Conservation (phyloP, 2,888 invertebrate species). For the Ecliptopera silaceata region DNA sequence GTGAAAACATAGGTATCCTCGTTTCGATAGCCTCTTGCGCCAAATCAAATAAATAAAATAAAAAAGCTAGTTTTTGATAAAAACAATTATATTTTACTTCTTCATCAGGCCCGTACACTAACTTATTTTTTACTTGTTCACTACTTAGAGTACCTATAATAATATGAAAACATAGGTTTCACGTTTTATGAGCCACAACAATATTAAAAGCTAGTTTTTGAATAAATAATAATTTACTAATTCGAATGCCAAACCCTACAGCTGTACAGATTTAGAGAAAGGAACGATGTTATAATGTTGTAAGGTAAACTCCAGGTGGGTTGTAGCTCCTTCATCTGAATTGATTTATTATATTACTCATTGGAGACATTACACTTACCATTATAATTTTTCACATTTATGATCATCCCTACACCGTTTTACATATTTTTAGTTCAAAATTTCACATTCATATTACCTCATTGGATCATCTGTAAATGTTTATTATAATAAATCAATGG, state of each 20-base stretch:
- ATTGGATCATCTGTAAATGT: conserved; percentile 2
- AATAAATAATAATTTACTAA: background rate
- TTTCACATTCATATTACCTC: background rate
- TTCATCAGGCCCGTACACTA: background rate
- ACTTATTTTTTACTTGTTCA: background rate
- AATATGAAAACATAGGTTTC: too few species aligned
- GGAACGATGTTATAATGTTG: conserved; percentile 25
- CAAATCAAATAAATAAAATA: too few species aligned
- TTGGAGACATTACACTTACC: background rate
- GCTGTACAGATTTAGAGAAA: conserved; percentile 30
- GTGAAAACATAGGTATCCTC: too few species aligned
- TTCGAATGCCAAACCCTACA: conserved; percentile 26
- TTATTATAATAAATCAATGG: conserved; percentile 28
- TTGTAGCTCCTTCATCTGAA: conserved; percentile 16
- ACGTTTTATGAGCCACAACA: too few species aligned
- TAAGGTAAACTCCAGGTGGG: conserved; percentile 39
- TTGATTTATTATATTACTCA: conserved; percentile 28
- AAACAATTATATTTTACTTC: too few species aligned
- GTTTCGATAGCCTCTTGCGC: too few species aligned
- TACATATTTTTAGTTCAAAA: background rate
- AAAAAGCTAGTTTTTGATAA: too few species aligned
- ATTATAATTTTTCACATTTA: conserved; percentile 1
- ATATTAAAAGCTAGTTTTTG: background rate
- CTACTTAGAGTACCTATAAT: background rate
- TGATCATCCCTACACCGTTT: background rate